Evolutionary conservation across 2,797 vertebrate species (phyloP).

Genomic region (Gymnoscopelus braueri): DNA sequence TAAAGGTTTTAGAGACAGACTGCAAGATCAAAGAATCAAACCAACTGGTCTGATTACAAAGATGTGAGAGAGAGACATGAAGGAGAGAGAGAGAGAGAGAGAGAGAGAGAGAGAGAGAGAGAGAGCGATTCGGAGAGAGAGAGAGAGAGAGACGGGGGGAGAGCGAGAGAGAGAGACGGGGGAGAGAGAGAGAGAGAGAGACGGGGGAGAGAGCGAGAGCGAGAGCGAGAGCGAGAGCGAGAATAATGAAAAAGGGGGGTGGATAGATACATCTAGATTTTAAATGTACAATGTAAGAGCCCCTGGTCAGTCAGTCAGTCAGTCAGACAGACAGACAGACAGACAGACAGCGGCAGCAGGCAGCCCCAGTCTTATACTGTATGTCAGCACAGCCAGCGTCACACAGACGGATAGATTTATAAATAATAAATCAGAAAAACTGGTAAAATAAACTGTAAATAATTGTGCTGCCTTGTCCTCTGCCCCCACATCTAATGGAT

Average conservation of each 20-base stretch:
- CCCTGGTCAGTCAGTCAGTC: constrained; percentile 5
- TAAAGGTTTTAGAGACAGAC: constrained; percentile 65
- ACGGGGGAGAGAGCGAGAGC: neutral
- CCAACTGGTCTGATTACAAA: constrained; percentile 51
- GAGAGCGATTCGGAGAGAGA: constrained; percentile 11
- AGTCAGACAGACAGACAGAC: constrained; percentile 5
- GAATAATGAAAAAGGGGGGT: neutral
- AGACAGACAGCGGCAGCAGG: constrained; percentile 28
- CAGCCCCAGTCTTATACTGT: constrained; percentile 28
- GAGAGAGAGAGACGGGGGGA: neutral
- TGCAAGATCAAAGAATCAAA: constrained; percentile 66
- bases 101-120: constrained; percentile 9
- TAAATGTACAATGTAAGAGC: constrained; percentile 48
- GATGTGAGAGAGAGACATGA: constrained; percentile 43
- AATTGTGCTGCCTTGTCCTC: constrained; percentile 69
- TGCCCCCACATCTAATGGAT: constrained; percentile 67
- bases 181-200: neutral
- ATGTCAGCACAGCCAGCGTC: constrained; percentile 43
- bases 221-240: neutral
- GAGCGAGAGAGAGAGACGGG: neutral
- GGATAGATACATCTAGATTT: constrained; percentile 21
- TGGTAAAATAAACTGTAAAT: constrained; percentile 77
- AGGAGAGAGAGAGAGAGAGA: neutral
- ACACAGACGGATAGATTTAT: constrained; percentile 74
- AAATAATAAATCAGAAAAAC: constrained; percentile 74